Conservation (phyloP, 2,797 vertebrate genomes). For the Leptodactylus fallax region DNA sequence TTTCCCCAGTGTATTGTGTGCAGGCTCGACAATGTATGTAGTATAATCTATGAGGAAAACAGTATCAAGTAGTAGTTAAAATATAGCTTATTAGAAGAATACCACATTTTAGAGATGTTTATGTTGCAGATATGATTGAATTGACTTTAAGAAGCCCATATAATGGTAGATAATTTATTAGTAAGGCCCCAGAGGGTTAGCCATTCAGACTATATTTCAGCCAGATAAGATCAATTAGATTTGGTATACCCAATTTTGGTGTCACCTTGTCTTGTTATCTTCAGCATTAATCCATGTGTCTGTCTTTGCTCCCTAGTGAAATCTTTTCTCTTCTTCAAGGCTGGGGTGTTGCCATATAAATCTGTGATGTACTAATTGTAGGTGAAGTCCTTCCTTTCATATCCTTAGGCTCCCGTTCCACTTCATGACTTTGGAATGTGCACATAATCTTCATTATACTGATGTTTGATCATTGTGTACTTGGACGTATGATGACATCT, state of each 20-base stretch:
- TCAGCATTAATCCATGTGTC: neutral
- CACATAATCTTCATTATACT: conserved; percentile 18
- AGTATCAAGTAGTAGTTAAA: neutral
- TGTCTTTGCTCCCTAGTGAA: neutral
- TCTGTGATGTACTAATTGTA: neutral
- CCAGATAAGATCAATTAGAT: neutral
- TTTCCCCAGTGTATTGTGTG: neutral
- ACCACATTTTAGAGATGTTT: neutral
- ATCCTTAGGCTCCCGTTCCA: neutral
- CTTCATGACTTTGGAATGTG: conserved; percentile 8
- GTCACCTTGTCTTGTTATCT: too few relatives aligned
- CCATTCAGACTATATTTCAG: neutral
- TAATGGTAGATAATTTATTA: neutral
- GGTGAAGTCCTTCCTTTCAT: neutral
- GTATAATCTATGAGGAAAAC: too few relatives aligned
- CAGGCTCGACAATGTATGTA: neutral
- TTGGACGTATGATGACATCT: neutral
- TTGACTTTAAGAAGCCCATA: neutral
- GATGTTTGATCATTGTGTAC: neutral
- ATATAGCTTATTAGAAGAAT: neutral
- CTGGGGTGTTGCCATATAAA: neutral
- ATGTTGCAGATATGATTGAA: neutral
- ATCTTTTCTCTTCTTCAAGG: neutral
- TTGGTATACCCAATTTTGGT: neutral
- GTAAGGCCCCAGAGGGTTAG: too few relatives aligned